Base-by-base conservation (phyloP, 2,797 vertebrate species). In the Delichon dasypus region DNA sequence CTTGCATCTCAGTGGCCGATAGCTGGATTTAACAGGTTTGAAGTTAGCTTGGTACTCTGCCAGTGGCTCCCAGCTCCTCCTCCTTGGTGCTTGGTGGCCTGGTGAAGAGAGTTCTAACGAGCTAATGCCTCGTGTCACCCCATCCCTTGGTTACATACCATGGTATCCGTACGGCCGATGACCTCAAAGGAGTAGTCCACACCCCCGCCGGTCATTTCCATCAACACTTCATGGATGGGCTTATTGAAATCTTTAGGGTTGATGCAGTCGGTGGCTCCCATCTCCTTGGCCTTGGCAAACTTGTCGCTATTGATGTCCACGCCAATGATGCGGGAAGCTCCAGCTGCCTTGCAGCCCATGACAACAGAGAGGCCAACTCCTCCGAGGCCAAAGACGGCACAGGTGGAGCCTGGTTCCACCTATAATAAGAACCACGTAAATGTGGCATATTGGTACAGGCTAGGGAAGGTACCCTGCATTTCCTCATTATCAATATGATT, bases 151-250 rank as follows among this genome's bases (percentile, higher is more conserved):
- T n/a, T 44, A 76, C 98, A 86, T 97, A 99, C 98, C 99, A 99
- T 99, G 55, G 98, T 98, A 23, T 98, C 97, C 1, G 97, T 98
- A n/a, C 92, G 98, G 70, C 99, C 99, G 3, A 98, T 97, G 93
- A 98, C 99, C 96, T 99, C 99, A 13, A 99, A 99, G 16, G 98
- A 98, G 80, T 98, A 99, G 95, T 98, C 98, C 54, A 99, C 98
- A 0, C 98, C 98, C 1, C 97, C 95, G 1, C 98, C 98, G 0
- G 98, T 99, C 98, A 99, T 98, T 93, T 99, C 98, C 3, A 97
- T 97, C 88, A 99, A 70, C 60, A 99, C 98, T 50, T 99, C 98
- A 2, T 98, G 98, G 89, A 99, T 97, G 57, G 99, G 98, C 74
- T 98, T 98, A 73, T 94, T 93, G 79, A 97, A 98, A 44, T 99